These are phyloP conservation scores for Tolmerus cingulatus DNA, from an alignment of 2,888 invertebrate genomes.

Conservation along the genomic window DNA sequence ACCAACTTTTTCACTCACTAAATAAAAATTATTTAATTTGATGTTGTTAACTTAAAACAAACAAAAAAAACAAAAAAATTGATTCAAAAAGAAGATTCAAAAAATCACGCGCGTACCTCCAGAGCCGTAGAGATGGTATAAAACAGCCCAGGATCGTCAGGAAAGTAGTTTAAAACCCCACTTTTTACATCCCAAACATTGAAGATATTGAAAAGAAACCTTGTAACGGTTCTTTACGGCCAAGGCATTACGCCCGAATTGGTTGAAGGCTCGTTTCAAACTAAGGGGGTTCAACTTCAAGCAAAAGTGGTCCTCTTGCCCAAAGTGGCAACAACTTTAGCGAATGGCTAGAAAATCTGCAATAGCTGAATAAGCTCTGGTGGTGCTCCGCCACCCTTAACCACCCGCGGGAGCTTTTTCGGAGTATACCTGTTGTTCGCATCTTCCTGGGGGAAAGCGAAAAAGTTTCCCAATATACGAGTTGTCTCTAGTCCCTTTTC, in stretches of 20 bases:
- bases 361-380: conserved; percentile 27
- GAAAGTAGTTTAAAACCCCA: background rate
- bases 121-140: background rate
- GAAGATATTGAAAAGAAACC: background rate
- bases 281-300: conserved; percentile 31
- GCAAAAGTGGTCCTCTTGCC: background rate
- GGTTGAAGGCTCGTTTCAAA: conserved; percentile 20
- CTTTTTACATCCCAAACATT: background rate
- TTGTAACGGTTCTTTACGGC: conserved; percentile 1
- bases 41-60: background rate
- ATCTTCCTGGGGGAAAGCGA: background rate
- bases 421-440: conserved; percentile 9
- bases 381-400: background rate
- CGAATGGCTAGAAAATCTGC: background rate
- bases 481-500: background rate
- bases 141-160: background rate
- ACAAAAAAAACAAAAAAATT: no score
- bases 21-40: background rate
- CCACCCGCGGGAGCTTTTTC: background rate
- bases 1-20: background rate
- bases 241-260: conserved; percentile 19
- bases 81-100: background rate
- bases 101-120: background rate
- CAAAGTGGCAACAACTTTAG: conserved; percentile 10
- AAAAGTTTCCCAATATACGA: background rate